Base-by-base conservation (phyloP, 2,797 vertebrate species). In the Acipenser oxyrinchus region DNA sequence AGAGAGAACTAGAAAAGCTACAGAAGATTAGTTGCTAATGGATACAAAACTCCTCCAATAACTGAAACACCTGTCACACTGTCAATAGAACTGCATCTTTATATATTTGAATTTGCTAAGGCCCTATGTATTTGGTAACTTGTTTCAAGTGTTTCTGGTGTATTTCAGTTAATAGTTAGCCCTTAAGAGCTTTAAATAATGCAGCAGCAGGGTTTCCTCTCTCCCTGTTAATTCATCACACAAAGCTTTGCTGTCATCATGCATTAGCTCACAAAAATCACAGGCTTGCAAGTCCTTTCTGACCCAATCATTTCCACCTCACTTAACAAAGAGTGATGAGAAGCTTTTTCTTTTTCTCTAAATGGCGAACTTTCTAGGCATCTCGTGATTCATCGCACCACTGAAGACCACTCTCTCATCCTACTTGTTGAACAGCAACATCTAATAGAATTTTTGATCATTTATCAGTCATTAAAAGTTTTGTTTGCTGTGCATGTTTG, bases 221-320 rank as follows among this genome's bases (percentile, higher is more conserved):
- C 62, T 71, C 63, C 23, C 23, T 62, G 48, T 62, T 68, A 71
- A 76, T 73, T 76, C 72, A 73, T 62, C 58, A 69, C 60, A 81
- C 70, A 78, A 79, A 77, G 66, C 69, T 65, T 59, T 50, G 12
- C 76, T 77, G 76, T 82, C 74, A 74, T 66, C 58, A 70, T 78
- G 69, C 73, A 74, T 83, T 79, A 77, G 58, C 65, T 74, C 73
- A 70, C 72, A 71, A 62, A 55, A 65, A 23, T 69, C 65, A 66
- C 23, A 48, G 66, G 70, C 58, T 72, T 64, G 69, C 62, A 68
- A 71, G 49, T 64, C 48, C 68, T 68, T 65, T 72, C 70, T 68
- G 55, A 52, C 48, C 65, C 49, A 48, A 15, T 58, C 48, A 49
- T 51, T 49, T 62, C 8, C 51, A 59, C 50, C 51, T 64, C 66